Conservation (phyloP, 2,113 vertebrate species). For the Chloropsis cyanopogon region DNA sequence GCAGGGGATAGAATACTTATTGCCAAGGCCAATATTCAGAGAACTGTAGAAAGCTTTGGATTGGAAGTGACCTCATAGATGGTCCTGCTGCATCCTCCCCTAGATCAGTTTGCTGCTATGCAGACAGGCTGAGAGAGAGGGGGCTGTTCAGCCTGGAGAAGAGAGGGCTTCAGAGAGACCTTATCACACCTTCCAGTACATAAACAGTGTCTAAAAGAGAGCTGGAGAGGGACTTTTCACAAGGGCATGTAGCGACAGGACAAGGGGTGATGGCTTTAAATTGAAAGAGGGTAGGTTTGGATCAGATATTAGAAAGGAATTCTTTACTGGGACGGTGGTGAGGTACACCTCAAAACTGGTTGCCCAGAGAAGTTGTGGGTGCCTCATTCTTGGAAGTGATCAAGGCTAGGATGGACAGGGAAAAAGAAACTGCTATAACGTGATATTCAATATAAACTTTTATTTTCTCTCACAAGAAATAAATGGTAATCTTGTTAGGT, state of each 20-base stretch:
- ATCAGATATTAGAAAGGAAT: background rate
- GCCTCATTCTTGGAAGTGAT: background rate
- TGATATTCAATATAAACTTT: background rate
- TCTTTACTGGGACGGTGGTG: background rate
- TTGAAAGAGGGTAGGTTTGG: background rate
- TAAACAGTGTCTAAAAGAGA: no score
- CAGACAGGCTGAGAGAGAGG: background rate
- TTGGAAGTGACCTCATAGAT: background rate
- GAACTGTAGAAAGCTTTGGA: no score
- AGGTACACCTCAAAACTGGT: background rate
- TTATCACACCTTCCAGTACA: background rate
- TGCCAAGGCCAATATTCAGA: background rate
- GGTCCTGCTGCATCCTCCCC: no score
- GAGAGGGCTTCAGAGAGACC: background rate
- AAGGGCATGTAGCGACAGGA: rapidly evolving
- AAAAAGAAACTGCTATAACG: background rate
- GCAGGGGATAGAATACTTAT: background rate
- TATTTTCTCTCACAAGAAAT: background rate
- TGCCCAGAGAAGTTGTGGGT: background rate
- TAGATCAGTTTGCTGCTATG: background rate
- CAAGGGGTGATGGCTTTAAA: background rate
- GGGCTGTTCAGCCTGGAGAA: background rate
- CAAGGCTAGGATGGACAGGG: background rate
- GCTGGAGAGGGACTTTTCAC: background rate
- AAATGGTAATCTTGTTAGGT: background rate